Conservation (phyloP, 2,113 vertebrate species). For the Lasiurus borealis region DNA sequence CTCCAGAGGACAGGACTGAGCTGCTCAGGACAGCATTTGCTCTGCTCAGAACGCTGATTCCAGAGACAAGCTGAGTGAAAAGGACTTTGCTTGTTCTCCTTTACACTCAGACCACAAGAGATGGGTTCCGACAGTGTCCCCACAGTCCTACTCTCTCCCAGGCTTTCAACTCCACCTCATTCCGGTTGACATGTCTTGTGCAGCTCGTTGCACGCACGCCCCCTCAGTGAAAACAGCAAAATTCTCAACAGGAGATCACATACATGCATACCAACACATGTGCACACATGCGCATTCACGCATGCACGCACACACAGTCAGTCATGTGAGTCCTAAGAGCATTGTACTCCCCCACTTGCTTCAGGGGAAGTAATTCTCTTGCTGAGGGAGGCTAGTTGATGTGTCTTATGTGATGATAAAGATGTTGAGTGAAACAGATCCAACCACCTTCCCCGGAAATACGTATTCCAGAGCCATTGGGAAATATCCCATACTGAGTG, state of each 20-base stretch:
- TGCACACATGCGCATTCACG: accelerated
- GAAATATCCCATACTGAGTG: neutral
- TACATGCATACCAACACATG: neutral
- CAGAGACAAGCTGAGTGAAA: neutral
- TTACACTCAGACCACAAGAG: neutral
- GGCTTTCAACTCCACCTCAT: neutral
- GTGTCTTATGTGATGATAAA: neutral
- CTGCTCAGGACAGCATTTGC: neutral
- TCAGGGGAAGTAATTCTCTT: neutral
- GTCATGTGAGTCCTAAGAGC: neutral
- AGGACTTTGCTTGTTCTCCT: neutral
- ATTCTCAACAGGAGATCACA: neutral
- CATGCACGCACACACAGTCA: accelerated
- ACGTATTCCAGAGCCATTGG: neutral
- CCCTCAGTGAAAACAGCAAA: neutral
- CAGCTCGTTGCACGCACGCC: neutral
- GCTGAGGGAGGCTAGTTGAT: neutral
- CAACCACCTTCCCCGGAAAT: neutral
- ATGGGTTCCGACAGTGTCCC: neutral
- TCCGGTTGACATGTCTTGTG: neutral
- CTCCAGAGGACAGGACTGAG: neutral
- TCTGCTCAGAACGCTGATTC: neutral
- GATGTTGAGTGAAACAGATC: neutral
- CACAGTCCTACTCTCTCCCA: neutral
- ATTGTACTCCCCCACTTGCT: neutral